Evolutionary conservation across 1,140 invertebrate genomes (phyloP), one percentile per base, ranked within the genome.

Genomic region (Hycleus phaleratus): DNA sequence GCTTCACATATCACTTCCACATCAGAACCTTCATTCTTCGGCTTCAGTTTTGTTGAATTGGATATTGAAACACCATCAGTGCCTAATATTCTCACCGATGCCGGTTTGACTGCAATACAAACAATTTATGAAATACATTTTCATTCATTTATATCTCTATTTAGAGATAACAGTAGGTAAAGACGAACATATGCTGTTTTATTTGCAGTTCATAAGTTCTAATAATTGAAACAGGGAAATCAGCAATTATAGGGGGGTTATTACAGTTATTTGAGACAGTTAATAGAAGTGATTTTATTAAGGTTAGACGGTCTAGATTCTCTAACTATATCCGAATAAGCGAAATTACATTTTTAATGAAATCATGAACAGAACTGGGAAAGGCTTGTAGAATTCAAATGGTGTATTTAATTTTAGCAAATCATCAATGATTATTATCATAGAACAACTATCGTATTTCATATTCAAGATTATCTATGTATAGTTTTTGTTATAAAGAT

Each of bases 1-100:
- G 87, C 86, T 52, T 86, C 81, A 66, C 89, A 91, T 45, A 78
- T 79, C 43, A 91, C 72, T 42, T 80, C 81, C 46, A 90, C 75
- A 56, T 79, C 74, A 8, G 79, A 79, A 26, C 84, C 82, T 75
- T 90, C 87, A 64, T 83, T 80, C 62, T 86, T 79, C 2, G 86
- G 86, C 2, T 85, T 86, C 42, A 89, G 77, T 46, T 78, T 73
- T 6, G 81, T 75, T 0, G 80, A 80, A 58, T 81, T 82, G 38
- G 73, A 73, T 57, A 81, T 73, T 50, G 73, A 72, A 49, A 73
- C 76, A 24, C 79, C 81, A 39, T 64, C 52, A 39, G 54, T 54
- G 46, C 78, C 77, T 18, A 77, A 78, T 56, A 85, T 78, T 63
- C 81, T 78, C 56, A 90, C 79, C 43, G 79, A 82, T 54, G 82